phyloP scores from a whole-genome alignment of 1,140 invertebrate genomes.

The Drosophila truncata region DNA sequence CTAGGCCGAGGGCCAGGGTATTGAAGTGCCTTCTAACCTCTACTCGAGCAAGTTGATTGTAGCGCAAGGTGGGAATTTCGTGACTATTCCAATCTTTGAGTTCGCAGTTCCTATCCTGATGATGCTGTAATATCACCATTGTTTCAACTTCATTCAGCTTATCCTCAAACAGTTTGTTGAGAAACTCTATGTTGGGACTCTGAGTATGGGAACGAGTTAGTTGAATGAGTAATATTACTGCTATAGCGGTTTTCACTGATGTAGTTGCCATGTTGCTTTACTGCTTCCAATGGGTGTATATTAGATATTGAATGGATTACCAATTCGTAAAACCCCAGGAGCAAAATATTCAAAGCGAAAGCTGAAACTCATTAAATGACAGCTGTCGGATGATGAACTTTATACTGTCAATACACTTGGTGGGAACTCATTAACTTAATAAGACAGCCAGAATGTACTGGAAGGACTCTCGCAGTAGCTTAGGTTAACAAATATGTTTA shows the following conservation, averaged over 20 bases:
- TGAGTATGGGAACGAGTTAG: not conserved
- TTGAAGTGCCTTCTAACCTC: constrained; percentile 5
- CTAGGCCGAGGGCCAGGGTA: not conserved
- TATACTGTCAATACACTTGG: not conserved
- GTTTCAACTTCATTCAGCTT: not conserved
- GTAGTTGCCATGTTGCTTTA: not conserved
- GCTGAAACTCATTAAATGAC: not conserved
- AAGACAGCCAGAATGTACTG: not conserved
- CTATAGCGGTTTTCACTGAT: not conserved
- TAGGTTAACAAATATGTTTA: no score
- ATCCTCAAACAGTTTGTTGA: constrained; percentile 4
- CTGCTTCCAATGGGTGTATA: not conserved
- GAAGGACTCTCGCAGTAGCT: not conserved
- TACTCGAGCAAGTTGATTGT: not conserved
- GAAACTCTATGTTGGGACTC: not conserved
- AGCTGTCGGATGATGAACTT: not conserved
- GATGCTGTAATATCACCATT: constrained; percentile 17
- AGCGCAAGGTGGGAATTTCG: constrained; percentile 16
- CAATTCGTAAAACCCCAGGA: not conserved
- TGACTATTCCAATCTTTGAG: not conserved
- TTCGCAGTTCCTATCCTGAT: constrained; percentile 6
- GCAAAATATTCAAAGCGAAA: not conserved
- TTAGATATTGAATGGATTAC: not conserved
- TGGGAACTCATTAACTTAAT: constrained; percentile 1
- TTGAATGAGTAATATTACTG: not conserved